Evolutionary conservation across 2,113 vertebrate species (phyloP), one percentile per base, ranked within the genome.

Genomic region (Tonatia bakeri): DNA sequence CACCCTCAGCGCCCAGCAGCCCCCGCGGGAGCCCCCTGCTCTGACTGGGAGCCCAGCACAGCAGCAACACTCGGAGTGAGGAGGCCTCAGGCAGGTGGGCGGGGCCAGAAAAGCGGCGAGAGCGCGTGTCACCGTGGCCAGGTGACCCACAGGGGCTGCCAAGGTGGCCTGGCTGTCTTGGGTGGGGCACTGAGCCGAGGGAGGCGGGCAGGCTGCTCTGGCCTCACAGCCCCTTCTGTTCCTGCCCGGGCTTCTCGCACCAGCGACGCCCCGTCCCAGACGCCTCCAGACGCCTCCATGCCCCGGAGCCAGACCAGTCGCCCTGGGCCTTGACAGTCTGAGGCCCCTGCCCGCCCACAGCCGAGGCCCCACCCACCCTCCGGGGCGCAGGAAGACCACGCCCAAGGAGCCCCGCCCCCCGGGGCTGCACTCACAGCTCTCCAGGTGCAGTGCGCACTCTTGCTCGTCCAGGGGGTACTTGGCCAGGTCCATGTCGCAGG

Each of bases 401-500:
- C 31, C 13, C 36, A 4, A 50, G 47, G 47, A 14, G 47, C 47
- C 47, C 47, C 47, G 14, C 47, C 47, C 3, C 7, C 14, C 15
- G 11, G 10, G 69, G 31, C 1, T 8, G 54, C 47, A 99, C 99
- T 99, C 98, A 99, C 99, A 99, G 98, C 99, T 99, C 96, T 99
- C 99, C 96, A 99, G 98, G 94, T 99, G 99, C 97, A 99, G 85
- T 99, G 99, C 99, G 94, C 99, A 99, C 45, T 99, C 99, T 96
- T 99, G 99, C 90, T 99, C 99, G 4, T 99, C 99, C 99, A 99
- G 99, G 0, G 99, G 99, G 15, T 99, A 99, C 96, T 99, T 99
- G 97, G 99, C 99, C 11, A 99, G 98, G 97, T 99, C 99, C 99
- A 99, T 99, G 96, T 99, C 99, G 56, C 99, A 99, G 38, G 99